Evolutionary conservation across 2,113 vertebrate genomes (phyloP).

Genomic region (Hippocampus guttulatus): DNA sequence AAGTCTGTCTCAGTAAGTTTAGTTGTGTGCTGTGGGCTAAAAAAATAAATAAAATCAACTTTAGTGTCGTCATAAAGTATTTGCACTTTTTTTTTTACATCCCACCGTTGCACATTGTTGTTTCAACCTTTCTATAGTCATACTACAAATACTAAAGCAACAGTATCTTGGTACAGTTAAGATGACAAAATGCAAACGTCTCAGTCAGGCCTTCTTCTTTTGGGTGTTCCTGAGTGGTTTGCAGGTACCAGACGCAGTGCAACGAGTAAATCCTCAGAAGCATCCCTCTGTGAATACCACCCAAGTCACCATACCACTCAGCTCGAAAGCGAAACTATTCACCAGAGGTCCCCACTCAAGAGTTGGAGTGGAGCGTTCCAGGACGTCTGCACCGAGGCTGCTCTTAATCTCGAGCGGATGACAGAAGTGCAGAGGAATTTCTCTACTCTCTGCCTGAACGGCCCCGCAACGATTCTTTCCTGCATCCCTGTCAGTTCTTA

Average conservation of each 20-base stretch:
- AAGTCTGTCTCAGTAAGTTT: too few relatives aligned
- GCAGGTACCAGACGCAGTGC: constrained; percentile 14
- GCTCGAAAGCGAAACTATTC: constrained; percentile 41
- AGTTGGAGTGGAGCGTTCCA: constrained; percentile 16
- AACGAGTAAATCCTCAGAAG: constrained; percentile 36
- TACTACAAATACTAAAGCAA: not conserved
- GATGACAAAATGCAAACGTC: not conserved
- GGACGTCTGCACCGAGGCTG: constrained; percentile 31
- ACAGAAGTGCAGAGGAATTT: constrained; percentile 70
- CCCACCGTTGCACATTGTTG: not conserved
- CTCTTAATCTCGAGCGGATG: constrained; percentile 48
- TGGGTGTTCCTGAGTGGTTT: constrained; percentile 1
- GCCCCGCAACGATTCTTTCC: constrained; percentile 33
- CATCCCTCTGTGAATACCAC: constrained; percentile 42
- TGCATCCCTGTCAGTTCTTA: constrained; percentile 25
- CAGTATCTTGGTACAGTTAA: not conserved
- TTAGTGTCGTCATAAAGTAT: too few relatives aligned
- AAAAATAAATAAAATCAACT: too few relatives aligned
- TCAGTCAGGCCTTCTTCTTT: not conserved
- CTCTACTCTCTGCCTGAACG: constrained; percentile 65
- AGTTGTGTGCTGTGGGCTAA: too few relatives aligned
- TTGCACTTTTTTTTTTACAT: too few relatives aligned
- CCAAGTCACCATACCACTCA: constrained; percentile 58
- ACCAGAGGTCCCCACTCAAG: constrained; percentile 22
- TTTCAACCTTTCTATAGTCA: not conserved